Percentiles rank a stretch among this genome's conserved stretches.
These are phyloP conservation scores for Serinus canaria DNA, from an alignment of 2,113 vertebrate genomes.

Conservation along the genomic window DNA sequence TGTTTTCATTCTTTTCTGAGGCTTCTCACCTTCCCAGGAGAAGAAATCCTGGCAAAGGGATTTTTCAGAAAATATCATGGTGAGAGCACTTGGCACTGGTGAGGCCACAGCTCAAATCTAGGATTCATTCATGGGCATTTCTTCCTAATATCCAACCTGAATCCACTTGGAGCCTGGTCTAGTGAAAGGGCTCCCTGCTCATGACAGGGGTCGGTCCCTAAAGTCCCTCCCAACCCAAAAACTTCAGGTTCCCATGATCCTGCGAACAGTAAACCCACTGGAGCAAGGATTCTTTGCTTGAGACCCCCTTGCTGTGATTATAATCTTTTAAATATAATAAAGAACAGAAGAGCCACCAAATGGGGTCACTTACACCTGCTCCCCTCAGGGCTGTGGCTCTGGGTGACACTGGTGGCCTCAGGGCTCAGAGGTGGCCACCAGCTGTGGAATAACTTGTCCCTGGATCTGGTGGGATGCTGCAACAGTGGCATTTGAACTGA, in stretches of 20 bases:
- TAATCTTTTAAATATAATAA: background rate
- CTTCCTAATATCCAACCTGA: background rate
- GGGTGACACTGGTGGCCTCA: background rate
- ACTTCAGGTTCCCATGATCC: background rate
- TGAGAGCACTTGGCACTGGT: background rate
- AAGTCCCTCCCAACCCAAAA: background rate
- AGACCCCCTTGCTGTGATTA: background rate
- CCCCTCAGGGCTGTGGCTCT: background rate
- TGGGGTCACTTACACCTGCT: rapidly evolving
- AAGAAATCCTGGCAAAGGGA: too few species aligned
- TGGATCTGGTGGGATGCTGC: background rate
- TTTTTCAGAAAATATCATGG: too few species aligned
- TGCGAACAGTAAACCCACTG: background rate
- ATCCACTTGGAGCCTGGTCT: background rate
- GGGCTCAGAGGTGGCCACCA: background rate
- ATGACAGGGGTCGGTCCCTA: background rate
- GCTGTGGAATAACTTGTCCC: rapidly evolving
- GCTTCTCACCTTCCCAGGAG: too few species aligned
- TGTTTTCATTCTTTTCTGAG: too few species aligned
- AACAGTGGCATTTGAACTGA: background rate
- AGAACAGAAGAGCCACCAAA: background rate
- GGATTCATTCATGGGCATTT: background rate
- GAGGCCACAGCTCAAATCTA: background rate
- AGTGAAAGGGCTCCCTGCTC: background rate
- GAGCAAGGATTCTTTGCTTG: background rate